Conservation (phyloP, 2,888 invertebrate species). For the Eristalinus sepulchralis region DNA sequence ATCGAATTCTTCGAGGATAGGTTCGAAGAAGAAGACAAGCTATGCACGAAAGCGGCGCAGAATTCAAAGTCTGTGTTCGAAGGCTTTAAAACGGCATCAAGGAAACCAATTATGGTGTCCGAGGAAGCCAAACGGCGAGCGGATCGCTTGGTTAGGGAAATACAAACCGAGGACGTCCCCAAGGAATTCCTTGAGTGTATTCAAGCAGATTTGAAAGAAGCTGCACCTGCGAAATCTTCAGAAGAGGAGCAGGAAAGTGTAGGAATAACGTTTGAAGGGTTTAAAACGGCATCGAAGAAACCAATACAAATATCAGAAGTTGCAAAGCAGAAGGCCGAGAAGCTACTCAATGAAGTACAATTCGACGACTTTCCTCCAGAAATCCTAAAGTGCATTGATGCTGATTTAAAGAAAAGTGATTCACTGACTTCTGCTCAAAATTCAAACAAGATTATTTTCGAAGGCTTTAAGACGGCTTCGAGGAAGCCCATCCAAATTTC, state of each 20-base stretch:
- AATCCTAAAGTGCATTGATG: not conserved
- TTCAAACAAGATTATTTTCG: not conserved
- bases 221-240: not conserved
- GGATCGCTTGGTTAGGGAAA: conserved; percentile 2
- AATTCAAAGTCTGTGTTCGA: not conserved
- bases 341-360: not conserved
- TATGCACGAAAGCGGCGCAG: not conserved
- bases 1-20: conserved; percentile 53
- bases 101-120: conserved; percentile 66
- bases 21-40: conserved; percentile 51
- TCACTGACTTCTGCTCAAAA: not conserved
- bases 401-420: not conserved
- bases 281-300: conserved; percentile 70
- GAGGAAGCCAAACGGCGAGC: conserved; percentile 59
- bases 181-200: not conserved
- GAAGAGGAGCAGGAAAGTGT: not conserved
- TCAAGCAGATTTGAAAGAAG: not conserved
- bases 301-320: conserved; percentile 43
- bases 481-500: conserved; percentile 72
- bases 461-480: conserved; percentile 73
- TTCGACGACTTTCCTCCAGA: not conserved
- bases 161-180: conserved; percentile 9
- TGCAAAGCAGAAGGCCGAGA: not conserved
- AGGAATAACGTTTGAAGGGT: conserved; percentile 15
- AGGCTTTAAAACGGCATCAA: conserved; percentile 68